Evolutionary conservation across 2,888 invertebrate genomes (phyloP), one percentile per base, ranked within the genome.

Genomic region (Folsomia manolachei): DNA sequence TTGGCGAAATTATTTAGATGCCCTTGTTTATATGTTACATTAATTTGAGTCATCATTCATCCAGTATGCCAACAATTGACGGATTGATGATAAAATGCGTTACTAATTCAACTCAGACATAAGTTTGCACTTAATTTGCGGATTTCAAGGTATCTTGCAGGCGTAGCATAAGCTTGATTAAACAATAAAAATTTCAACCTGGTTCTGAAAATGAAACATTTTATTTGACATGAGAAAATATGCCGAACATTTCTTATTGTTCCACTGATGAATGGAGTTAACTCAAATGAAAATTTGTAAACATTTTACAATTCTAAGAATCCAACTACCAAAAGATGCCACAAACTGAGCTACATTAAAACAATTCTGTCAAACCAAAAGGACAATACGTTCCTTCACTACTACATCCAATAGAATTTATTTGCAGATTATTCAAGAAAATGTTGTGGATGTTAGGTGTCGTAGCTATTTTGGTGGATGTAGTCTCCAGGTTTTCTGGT

Each of bases 371-470:
- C n/a, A n/a, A n/a, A n/a, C n/a, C n/a, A n/a, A n/a, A n/a, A n/a
- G n/a, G n/a, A n/a, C n/a, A n/a, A n/a, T n/a, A n/a, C n/a, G n/a
- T n/a, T n/a, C 51, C 51, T 51, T 51, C 51, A 51, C 51, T 51
- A 11, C 18, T 51, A 51, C 18, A 51, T 9, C 51, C 11, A 51
- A 51, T 18, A 11, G 11, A 18, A 18, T 51, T 11, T 11, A 51
- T 9, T 51, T 19, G 21, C 14, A 19, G 11, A 60, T 11, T n/a
- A 60, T n/a, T 39, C 25, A 18, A 24, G 21, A 66, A 66, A 52
- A 66, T 66, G 66, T 23, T 66, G 52, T 66, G 66, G 66, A 66
- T 66, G 66, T 23, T 66, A 2, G 66, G 66, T 23, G 52, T 66
- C 2, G 51, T 52, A 4, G 66, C 66, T 2, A 66, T 66, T 18